phyloP scores from a whole-genome alignment of 2,888 invertebrate species.

The Crioceris asparagi region DNA sequence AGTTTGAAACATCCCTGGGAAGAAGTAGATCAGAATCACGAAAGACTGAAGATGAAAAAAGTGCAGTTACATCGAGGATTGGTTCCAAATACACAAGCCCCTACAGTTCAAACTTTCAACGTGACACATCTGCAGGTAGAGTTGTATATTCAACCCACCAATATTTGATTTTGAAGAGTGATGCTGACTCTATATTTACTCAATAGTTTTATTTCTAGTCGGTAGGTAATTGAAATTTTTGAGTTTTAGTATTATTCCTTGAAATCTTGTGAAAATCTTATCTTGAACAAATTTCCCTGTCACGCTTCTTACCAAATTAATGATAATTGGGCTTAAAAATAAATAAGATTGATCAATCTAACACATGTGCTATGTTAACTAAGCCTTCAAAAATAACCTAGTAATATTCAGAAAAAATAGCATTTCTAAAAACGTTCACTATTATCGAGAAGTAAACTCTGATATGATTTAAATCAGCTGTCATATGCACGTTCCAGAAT shows the following conservation, averaged over 20 bases:
- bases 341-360: no score
- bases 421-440: no score
- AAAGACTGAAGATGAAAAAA: slow-evolving; percentile 27
- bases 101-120: slow-evolving; percentile 27
- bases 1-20: slow-evolving; percentile 32
- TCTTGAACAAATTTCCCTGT: background rate
- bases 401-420: no score
- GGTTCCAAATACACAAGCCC: slow-evolving; percentile 29
- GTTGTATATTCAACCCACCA: no score
- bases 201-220: background rate
- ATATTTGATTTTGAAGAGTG: no score
- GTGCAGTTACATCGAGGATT: slow-evolving; percentile 24
- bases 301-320: background rate
- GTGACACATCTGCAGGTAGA: slow-evolving; percentile 20
- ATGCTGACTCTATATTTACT: background rate
- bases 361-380: no score
- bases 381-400: no score
- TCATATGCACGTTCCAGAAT: no score
- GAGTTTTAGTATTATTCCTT: background rate
- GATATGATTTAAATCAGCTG: no score
- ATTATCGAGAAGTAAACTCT: no score
- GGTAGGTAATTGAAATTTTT: background rate
- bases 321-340: no score
- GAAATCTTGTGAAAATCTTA: background rate
- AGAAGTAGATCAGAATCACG: slow-evolving; percentile 26